phyloP scores from a whole-genome alignment of 2,797 vertebrate genomes.

The Sternarchorhynchus goeldii region DNA sequence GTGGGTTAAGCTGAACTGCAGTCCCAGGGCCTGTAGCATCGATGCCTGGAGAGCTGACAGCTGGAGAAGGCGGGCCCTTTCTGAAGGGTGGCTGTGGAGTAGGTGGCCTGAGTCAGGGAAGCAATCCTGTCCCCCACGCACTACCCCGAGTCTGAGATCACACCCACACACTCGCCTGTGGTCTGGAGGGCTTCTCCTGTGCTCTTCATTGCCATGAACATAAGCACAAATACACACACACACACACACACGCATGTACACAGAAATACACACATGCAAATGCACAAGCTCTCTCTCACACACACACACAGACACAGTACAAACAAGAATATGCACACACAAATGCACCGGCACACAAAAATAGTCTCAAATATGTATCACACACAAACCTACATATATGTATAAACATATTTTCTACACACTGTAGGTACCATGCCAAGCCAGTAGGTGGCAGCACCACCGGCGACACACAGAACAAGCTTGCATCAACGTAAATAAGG shows the following conservation, averaged over 20 bases:
- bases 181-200: neutral
- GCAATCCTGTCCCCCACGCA: neutral
- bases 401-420: no score
- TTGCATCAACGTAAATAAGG: no score
- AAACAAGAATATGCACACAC: no score
- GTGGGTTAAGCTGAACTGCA: neutral
- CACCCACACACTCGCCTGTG: conserved; percentile 17
- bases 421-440: no score
- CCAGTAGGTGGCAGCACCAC: no score
- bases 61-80: neutral
- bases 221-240: neutral
- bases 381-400: no score
- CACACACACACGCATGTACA: neutral
- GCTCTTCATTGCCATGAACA: neutral
- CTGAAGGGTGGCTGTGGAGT: neutral
- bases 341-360: no score
- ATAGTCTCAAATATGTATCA: no score
- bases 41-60: neutral
- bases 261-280: no score
- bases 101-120: neutral
- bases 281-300: no score
- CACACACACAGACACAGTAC: no score
- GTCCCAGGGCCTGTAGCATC: neutral
- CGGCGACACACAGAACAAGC: no score
- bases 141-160: conserved; percentile 29